These are phyloP conservation scores for Catharus bicknelli DNA, from an alignment of 2,113 vertebrate species.

Conservation along the genomic window DNA sequence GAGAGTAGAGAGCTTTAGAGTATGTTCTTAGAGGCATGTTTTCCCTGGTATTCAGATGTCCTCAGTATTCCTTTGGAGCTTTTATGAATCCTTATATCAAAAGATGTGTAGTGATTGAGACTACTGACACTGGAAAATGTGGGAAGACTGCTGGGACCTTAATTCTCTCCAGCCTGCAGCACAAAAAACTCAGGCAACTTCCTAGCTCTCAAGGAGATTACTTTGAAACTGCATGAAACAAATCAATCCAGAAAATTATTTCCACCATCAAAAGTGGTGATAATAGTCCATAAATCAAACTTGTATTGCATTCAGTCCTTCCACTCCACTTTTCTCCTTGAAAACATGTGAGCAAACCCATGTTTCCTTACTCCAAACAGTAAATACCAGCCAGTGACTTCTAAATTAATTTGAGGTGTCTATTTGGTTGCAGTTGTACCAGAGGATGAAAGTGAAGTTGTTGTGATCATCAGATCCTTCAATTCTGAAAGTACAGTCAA, in stretches of 20 bases:
- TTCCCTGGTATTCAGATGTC: neutral
- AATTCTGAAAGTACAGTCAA: neutral
- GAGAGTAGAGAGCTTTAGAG: neutral
- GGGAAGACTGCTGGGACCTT: neutral
- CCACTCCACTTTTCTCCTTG: neutral
- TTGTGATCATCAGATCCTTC: neutral
- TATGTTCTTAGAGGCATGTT: neutral
- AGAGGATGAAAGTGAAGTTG: neutral
- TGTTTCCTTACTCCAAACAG: neutral
- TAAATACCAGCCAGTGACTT: neutral
- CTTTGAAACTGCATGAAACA: slow-evolving; percentile 19
- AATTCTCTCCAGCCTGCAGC: neutral
- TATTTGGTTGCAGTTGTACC: neutral
- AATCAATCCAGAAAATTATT: slow-evolving; percentile 5
- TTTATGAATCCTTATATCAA: neutral
- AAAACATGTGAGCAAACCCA: neutral
- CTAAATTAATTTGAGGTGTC: neutral
- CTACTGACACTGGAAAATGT: neutral
- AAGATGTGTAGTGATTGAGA: neutral
- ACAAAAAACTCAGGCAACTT: neutral
- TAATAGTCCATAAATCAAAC: slow-evolving; percentile 25
- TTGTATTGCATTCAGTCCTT: neutral
- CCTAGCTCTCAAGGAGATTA: neutral
- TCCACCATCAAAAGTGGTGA: slow-evolving; percentile 6
- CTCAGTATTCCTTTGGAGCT: neutral